Evolutionary conservation across 2,888 invertebrate genomes (phyloP), one percentile per base, ranked within the genome.

Genomic region (Lochmaea capreae): DNA sequence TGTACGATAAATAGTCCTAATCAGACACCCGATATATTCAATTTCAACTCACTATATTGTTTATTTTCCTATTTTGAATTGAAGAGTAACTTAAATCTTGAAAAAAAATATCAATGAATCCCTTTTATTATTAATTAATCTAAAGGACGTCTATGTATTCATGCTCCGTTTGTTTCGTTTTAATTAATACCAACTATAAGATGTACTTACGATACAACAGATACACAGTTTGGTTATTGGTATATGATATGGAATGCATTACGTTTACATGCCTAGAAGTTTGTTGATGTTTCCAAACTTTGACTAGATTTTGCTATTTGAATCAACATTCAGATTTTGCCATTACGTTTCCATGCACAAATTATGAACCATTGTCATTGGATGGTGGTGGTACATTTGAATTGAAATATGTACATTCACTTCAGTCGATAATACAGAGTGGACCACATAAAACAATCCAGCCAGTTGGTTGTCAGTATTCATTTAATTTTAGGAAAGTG

Each of bases 161-260:
- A 54, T 18, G 46, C 46, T 54, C 16, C 18, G 18, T 43, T 73
- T 76, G 72, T 65, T 67, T 75, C 59, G 62, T 63, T 63, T 63
- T 43, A 63, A 63, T 63, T 11, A 63, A 63, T 43, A 42, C 43
- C 43, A 18, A 63, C 62, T 63, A n/a, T 63, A 63, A 63, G 62
- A 63, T 18, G 9, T 42, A 63, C 43, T 42, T 63, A 63, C 62
- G 18, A 11, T 16, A 63, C 43, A 63, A 63, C 33, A 61, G 26
- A 61, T 33, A 14, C 11, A 61, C 43, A 62, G 71, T 65, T 67
- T 63, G 74, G 78, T 78, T 78, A 76, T 77, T 78, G 78, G 74
- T 77, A 77, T 77, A 78, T 78, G 78, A 77, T 73, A 77, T 62
- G 76, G 78, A 77, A 76, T 71, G 72, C 73, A 71, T 73, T 75